phyloP scores from a whole-genome alignment of 2,888 invertebrate species.

The Drosophila putrida region DNA sequence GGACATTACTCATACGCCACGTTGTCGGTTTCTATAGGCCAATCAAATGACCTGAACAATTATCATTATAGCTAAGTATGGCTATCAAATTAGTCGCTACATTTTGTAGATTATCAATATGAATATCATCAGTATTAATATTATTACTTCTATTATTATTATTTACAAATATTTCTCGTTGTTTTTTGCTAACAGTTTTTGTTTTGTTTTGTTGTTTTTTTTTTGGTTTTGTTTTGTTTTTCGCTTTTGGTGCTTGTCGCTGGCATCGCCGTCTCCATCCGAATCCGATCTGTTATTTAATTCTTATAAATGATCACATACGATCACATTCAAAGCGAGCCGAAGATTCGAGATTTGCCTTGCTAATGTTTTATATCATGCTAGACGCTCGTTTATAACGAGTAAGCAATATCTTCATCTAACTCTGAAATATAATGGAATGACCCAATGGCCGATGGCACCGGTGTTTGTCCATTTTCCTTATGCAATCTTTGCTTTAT shows the following conservation, averaged over 20 bases:
- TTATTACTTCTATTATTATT: slow-evolving; percentile 20
- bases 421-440: slow-evolving; percentile 19
- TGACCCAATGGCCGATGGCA: slow-evolving; percentile 47
- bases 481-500: slow-evolving; percentile 54
- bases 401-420: slow-evolving; percentile 17
- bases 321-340: slow-evolving; percentile 10
- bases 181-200: slow-evolving; percentile 12
- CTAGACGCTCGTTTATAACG: slow-evolving; percentile 71
- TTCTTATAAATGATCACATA: slow-evolving; percentile 46
- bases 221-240: slow-evolving; percentile 32
- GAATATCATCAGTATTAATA: slow-evolving; percentile 21
- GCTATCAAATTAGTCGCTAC: slow-evolving; percentile 38
- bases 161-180: neutral
- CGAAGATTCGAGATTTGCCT: slow-evolving; percentile 43
- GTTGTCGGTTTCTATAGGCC: neutral
- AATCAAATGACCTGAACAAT: slow-evolving; percentile 21
- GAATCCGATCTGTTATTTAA: slow-evolving; percentile 47
- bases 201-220: slow-evolving; percentile 13
- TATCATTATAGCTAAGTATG: slow-evolving; percentile 31
- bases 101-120: slow-evolving; percentile 13
- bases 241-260: slow-evolving; percentile 42
- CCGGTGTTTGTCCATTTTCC: slow-evolving; percentile 43
- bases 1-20: slow-evolving; percentile 20
- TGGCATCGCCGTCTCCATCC: slow-evolving; percentile 21
- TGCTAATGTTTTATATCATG: slow-evolving; percentile 68